These are phyloP conservation scores for Pomatostomus ruficeps DNA, from an alignment of 2,113 vertebrate species.

Conservation along the genomic window DNA sequence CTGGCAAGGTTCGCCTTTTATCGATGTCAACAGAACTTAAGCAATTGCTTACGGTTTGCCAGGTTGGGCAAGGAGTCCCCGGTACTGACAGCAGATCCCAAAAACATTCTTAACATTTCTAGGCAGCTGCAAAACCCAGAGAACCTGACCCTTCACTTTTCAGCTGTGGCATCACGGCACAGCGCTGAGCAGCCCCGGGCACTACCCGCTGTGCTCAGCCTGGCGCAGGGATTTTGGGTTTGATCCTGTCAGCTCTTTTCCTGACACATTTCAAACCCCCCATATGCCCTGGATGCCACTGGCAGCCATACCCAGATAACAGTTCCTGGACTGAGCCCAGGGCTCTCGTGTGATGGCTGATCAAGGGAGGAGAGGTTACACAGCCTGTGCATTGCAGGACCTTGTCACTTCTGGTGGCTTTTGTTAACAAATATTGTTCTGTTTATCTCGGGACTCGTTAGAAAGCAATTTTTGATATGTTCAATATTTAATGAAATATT, in stretches of 20 bases:
- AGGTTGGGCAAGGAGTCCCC: not conserved
- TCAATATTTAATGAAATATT: conserved; percentile 72
- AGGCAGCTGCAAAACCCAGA: not conserved
- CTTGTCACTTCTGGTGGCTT: not conserved
- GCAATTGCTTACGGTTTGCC: not conserved
- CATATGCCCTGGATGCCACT: not conserved
- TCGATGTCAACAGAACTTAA: not conserved
- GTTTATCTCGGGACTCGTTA: conserved; percentile 62
- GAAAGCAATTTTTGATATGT: conserved; percentile 66
- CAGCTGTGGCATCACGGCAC: not conserved
- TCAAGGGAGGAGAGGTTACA: not conserved
- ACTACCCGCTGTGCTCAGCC: not conserved
- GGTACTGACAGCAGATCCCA: not conserved
- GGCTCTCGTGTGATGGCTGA: not conserved
- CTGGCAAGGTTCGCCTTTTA: not conserved
- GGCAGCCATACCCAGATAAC: not conserved
- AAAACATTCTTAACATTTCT: not conserved
- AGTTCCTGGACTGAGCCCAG: not conserved
- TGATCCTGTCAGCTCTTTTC: not conserved
- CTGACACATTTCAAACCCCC: not conserved
- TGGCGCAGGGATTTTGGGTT: not conserved
- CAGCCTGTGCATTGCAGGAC: not conserved
- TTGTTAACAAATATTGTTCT: conserved; percentile 61
- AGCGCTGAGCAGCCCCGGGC: fast-evolving
- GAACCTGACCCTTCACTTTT: not conserved